Base-by-base conservation (phyloP, 2,888 invertebrate genomes). In the Gisinianus flammeolus region DNA sequence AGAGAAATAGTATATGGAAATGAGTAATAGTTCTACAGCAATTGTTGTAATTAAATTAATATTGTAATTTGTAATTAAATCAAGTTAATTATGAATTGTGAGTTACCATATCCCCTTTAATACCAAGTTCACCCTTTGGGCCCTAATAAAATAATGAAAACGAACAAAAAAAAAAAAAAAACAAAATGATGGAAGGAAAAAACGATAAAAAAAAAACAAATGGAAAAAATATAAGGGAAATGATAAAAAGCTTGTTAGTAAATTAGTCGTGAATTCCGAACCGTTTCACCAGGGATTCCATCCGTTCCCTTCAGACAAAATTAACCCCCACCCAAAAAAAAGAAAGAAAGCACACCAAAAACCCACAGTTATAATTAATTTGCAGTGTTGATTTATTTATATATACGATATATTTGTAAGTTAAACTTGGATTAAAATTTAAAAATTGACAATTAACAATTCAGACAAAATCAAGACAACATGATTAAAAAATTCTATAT, bases 291-390 rank as follows among this genome's bases (percentile, higher is more conserved):
- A 86, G 95, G 95, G 87, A 96, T 96, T 86, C 95, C 95, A 88
- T 96, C 95, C 81, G 95, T 96, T 86, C 95, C 96, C 95, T 95
- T 91, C 87, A 91, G 91, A n/a, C n/a, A n/a, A n/a, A n/a, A n/a
- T n/a, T n/a, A n/a, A n/a, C n/a, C n/a, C n/a, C n/a, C n/a, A n/a
- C n/a, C n/a, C n/a, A n/a, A n/a, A n/a, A n/a, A n/a, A n/a, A n/a
- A n/a, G n/a, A n/a, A n/a, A n/a, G n/a, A n/a, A n/a, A n/a, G n/a
- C n/a, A n/a, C n/a, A n/a, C n/a, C n/a, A n/a, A n/a, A n/a, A n/a
- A n/a, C n/a, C n/a, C n/a, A n/a, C n/a, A n/a, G n/a, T n/a, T n/a
- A n/a, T n/a, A n/a, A n/a, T n/a, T n/a, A n/a, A n/a, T n/a, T n/a
- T n/a, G n/a, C n/a, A n/a, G n/a, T n/a, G n/a, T n/a, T n/a, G n/a